Percentiles rank a stretch among this genome's conserved stretches.
phyloP scores from a whole-genome alignment of 2,888 invertebrate species.

The Luperina nickerlii region DNA sequence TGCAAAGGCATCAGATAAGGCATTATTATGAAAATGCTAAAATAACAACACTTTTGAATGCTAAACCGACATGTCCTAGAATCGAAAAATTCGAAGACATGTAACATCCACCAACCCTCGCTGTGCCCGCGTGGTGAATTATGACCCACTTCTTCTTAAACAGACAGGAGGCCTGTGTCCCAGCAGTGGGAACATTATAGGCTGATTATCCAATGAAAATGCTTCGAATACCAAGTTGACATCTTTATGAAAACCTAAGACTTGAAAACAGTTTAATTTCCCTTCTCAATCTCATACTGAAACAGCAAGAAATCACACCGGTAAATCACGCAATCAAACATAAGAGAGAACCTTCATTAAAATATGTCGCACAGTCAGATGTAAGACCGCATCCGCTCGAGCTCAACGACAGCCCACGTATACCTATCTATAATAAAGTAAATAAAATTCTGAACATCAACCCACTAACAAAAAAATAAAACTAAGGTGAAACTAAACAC shows the following conservation, averaged over 20 bases:
- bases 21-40: slow-evolving; percentile 1
- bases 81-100: neutral
- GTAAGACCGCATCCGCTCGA: too few species aligned
- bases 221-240: slow-evolving; percentile 24
- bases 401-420: too few species aligned
- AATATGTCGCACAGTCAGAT: too few species aligned
- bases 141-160: neutral
- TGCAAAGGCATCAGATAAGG: slow-evolving; percentile 1
- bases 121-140: neutral
- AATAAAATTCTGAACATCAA: too few species aligned
- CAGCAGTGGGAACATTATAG: neutral
- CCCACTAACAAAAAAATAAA: too few species aligned
- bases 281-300: too few species aligned
- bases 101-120: neutral
- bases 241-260: slow-evolving; percentile 17
- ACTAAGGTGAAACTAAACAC: too few species aligned
- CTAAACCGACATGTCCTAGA: neutral
- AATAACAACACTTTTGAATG: neutral
- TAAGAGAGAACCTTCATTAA: too few species aligned
- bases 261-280: slow-evolving; percentile 6
- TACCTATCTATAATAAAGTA: too few species aligned
- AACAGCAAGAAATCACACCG: too few species aligned
- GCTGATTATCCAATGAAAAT: slow-evolving; percentile 8
- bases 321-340: too few species aligned
- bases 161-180: neutral